Percentiles rank a stretch among this genome's conserved stretches.
phyloP scores from a whole-genome alignment of 64 coral and sea anemone genomes.

The Stichodactyla helianthus region DNA sequence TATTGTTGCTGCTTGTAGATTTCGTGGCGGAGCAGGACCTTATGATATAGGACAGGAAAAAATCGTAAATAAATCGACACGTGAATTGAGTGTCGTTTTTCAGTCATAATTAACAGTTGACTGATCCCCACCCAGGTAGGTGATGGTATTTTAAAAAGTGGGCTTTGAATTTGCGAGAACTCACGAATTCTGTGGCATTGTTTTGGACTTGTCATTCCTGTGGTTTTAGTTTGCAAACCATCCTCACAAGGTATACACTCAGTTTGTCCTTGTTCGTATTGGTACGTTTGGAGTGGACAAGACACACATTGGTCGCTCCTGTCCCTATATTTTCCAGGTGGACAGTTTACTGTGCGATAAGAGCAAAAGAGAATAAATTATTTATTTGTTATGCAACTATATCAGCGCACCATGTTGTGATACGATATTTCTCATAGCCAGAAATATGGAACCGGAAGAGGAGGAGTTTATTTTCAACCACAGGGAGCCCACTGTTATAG shows the following conservation, averaged over 20 bases:
- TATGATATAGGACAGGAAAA: too few relatives aligned
- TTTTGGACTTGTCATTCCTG: neutral
- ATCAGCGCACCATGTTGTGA: too few relatives aligned
- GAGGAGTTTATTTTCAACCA: too few relatives aligned
- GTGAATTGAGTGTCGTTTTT: too few relatives aligned
- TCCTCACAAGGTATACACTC: neutral
- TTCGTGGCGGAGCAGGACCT: neutral
- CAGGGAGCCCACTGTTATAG: too few relatives aligned
- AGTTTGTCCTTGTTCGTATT: constrained; percentile 2
- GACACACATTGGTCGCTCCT: neutral
- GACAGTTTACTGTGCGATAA: neutral
- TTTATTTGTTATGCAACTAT: too few relatives aligned
- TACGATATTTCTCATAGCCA: neutral
- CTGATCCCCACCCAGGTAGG: too few relatives aligned
- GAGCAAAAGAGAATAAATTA: neutral
- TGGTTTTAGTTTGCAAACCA: neutral
- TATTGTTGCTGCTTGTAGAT: neutral
- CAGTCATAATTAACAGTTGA: too few relatives aligned
- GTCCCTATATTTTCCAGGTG: neutral
- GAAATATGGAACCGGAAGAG: too few relatives aligned
- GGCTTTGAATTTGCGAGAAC: neutral
- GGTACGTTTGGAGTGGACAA: constrained; percentile 5
- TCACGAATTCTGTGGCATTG: neutral
- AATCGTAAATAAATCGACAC: neutral
- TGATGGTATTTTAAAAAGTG: too few relatives aligned